phyloP scores from a whole-genome alignment of 2,113 vertebrate species.

The Phycodurus eques region DNA sequence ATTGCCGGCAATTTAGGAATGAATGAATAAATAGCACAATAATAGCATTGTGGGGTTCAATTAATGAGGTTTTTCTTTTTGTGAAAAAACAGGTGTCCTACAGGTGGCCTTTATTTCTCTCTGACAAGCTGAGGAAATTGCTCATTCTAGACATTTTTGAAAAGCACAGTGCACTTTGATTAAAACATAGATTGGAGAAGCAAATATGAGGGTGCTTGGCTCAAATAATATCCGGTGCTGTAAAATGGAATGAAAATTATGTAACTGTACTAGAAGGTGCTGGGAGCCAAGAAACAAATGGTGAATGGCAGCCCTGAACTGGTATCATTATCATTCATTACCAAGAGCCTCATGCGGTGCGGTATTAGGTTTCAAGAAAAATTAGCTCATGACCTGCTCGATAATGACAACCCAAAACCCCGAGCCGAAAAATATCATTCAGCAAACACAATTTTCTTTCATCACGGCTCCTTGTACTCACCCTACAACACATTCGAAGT shows the following conservation, averaged over 20 bases:
- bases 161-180: too few relatives aligned
- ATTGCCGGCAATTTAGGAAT: too few relatives aligned
- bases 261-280: neutral
- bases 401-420: constrained; percentile 3
- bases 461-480: neutral
- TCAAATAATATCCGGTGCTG: neutral
- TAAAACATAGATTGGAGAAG: too few relatives aligned
- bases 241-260: neutral
- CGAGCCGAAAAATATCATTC: neutral
- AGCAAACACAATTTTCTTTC: constrained; percentile 1
- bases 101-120: neutral
- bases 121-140: neutral
- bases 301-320: too few relatives aligned
- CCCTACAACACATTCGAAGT: neutral
- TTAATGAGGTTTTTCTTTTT: too few relatives aligned
- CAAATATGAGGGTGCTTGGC: too few relatives aligned
- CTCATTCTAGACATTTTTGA: neutral
- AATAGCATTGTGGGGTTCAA: too few relatives aligned
- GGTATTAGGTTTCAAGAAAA: constrained; percentile 6
- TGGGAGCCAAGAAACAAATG: neutral
- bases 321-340: neutral
- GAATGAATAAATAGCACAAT: too few relatives aligned
- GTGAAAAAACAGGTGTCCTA: too few relatives aligned
- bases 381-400: neutral
- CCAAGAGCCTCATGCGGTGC: neutral